These are phyloP conservation scores for Cetoscarus ocellatus DNA, from an alignment of 2,797 vertebrate species.

Conservation along the genomic window DNA sequence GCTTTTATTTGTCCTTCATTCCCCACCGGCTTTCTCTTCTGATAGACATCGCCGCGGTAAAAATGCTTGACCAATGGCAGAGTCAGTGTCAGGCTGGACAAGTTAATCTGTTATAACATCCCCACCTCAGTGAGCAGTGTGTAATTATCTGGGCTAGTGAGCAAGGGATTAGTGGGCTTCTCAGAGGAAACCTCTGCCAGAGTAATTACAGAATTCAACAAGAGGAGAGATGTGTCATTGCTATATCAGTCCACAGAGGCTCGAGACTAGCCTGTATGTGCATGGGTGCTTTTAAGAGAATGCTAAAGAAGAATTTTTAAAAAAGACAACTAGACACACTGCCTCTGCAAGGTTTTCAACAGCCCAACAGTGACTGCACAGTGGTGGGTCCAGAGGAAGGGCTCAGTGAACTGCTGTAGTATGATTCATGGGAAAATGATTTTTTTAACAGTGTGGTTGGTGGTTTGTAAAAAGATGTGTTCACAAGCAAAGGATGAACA, in stretches of 20 bases:
- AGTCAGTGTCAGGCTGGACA: neutral
- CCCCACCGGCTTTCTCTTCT: neutral
- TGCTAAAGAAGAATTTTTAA: no score
- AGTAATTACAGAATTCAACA: conserved; percentile 38
- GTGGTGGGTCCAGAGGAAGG: no score
- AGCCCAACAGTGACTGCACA: no score
- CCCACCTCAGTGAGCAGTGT: conserved; percentile 28
- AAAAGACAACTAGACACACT: no score
- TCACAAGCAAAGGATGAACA: no score
- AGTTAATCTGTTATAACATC: conserved; percentile 32
- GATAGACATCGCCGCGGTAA: neutral
- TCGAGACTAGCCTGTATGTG: neutral
- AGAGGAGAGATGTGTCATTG: conserved; percentile 1
- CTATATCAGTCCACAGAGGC: no score
- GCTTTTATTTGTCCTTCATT: neutral
- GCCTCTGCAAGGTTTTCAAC: no score
- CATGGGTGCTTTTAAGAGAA: no score
- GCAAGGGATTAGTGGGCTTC: conserved; percentile 15
- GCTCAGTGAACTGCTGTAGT: no score
- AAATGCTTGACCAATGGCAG: neutral
- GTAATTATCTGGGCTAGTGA: conserved; percentile 26
- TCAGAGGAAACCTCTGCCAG: conserved; percentile 32
- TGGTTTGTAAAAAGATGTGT: no score
- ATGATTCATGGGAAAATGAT: no score
- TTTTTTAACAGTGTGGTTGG: no score